phyloP scores from a whole-genome alignment of 2,888 invertebrate species.

The Nephrotoma appendiculata region DNA sequence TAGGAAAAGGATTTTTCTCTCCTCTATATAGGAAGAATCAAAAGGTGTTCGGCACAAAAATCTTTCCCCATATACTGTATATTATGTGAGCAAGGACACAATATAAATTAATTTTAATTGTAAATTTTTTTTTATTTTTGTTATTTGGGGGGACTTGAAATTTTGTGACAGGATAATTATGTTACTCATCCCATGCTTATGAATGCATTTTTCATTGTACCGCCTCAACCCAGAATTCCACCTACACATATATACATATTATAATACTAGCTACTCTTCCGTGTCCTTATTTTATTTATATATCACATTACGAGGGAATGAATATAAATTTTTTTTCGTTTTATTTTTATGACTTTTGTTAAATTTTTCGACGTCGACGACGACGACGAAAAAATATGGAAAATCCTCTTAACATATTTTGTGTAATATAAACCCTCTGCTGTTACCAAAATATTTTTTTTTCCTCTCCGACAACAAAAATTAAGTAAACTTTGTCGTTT shows the following conservation, averaged over 20 bases:
- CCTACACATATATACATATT: neutral
- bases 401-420: conserved; percentile 4
- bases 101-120: neutral
- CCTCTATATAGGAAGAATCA: neutral
- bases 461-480: neutral
- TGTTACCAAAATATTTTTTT: neutral
- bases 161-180: neutral
- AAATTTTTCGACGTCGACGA: neutral
- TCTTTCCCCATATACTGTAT: neutral
- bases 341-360: conserved; percentile 1
- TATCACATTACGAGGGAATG: neutral
- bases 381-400: neutral
- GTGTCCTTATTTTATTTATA: neutral
- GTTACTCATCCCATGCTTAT: neutral
- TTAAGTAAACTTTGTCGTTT: neutral
- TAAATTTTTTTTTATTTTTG: neutral
- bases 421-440: neutral
- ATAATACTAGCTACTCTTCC: neutral
- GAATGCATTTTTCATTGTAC: neutral
- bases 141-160: neutral
- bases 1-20: neutral
- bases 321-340: neutral
- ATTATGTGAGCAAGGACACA: neutral
- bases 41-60: neutral
- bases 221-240: neutral